Evolutionary conservation across 2,888 invertebrate species (phyloP).

Genomic region (Thelaira solivaga): DNA sequence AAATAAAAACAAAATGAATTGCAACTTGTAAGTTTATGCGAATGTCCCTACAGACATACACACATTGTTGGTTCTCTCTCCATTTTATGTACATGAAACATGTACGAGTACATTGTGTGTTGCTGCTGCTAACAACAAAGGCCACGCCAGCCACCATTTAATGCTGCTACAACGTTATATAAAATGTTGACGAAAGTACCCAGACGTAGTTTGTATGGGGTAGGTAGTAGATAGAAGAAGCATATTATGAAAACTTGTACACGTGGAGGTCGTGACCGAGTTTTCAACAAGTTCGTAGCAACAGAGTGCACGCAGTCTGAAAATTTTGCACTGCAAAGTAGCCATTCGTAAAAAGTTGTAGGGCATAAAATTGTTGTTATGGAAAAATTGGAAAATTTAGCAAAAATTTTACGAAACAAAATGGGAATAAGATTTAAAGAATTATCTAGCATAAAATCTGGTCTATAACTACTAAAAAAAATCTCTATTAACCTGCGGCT

Average conservation of each 20-base stretch:
- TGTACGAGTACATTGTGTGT: background rate
- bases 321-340: conserved; percentile 1
- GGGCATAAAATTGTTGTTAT: background rate
- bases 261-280: conserved; percentile 71
- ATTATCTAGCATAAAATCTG: too few species aligned
- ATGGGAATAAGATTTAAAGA: too few species aligned
- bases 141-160: too few species aligned
- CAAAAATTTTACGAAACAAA: too few species aligned
- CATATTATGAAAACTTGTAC: conserved; percentile 55
- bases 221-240: conserved; percentile 30
- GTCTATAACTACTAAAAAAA: too few species aligned
- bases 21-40: conserved; percentile 35
- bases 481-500: too few species aligned
- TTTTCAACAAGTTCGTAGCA: conserved; percentile 67
- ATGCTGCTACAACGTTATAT: conserved; percentile 23
- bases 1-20: conserved; percentile 44
- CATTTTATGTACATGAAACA: background rate
- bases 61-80: conserved; percentile 4
- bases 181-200: conserved; percentile 28
- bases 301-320: conserved; percentile 9
- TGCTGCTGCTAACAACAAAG: conserved; percentile 25
- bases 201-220: conserved; percentile 37
- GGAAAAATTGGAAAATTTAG: too few species aligned
- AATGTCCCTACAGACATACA: background rate
- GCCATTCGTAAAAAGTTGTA: background rate